Base-by-base conservation (phyloP, 2,113 vertebrate genomes). In the Sterrhoptilus dennistouni region DNA sequence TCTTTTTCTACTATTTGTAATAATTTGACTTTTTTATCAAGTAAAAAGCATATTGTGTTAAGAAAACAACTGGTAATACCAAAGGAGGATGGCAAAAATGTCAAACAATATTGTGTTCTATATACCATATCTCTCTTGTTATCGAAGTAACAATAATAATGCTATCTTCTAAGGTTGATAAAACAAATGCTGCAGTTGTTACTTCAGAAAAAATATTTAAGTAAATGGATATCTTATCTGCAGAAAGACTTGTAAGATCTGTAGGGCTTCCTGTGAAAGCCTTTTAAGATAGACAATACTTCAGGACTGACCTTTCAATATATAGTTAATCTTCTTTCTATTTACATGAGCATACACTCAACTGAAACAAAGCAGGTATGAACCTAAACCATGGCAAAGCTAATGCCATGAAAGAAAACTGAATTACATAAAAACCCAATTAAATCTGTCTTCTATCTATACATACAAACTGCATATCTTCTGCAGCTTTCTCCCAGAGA, bases 201-300 rank as follows among this genome's bases (percentile, higher is more conserved):
- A 70, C 40, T 91, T 91, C 2, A 3, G 89, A 78, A 94, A 84
- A 93, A 90, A 49, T 44, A 78, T 54, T 87, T 81, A 84, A 87
- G 77, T 56, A 95, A 95, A 96, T 60, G 40, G 70, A 66, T 74
- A 18, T 33, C 93, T 95, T 91, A 92, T 87, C 83, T 89, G 49
- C 24, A 78, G 40, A 89, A 83, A 68, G 47, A 66, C 61, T 71
- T 95, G 14, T 24, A 92, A 84, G 69, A 84, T 79, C 83, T 91
- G 83, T 35, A 92, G 77, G 20, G 52, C 53, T 87, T 63, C 70
- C 40, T 27, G 20, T 81, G 65, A 96, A 91, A 94, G 52, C 33
- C 60, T 91, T 97, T 91, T 60, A 87, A 89, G 83, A 69, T 13
- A 71, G 52, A 50, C 63, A 83, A 3, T 65, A 69, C 72, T 87